Base-by-base conservation (phyloP, 2,113 vertebrate species). In the Lagopus muta region DNA sequence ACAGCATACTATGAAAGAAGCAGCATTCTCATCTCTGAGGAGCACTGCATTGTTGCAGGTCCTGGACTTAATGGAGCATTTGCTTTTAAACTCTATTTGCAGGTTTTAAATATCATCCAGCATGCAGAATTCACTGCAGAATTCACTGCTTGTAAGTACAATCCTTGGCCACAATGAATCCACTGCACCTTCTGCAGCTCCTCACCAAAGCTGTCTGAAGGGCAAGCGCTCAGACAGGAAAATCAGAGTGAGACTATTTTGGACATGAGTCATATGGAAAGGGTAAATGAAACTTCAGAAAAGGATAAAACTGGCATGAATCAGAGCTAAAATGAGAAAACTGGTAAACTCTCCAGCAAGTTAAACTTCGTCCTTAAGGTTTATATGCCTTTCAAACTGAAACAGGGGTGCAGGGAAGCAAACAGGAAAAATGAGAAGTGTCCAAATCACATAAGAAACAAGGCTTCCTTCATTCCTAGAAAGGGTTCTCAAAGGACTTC, bases 401-500 rank as follows among this genome's bases (percentile, higher is more conserved):
- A 93, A 55, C 36, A 82, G 27, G 36, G 25, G 36, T 80, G 60
- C 58, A 87, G 58, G 66, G 42, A 85, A 5, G 64, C 21, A 92
- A 93, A 87, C 14, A 88, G 42, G 85, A 93, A 93, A 86, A 90
- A 82, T 28, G 8, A 70, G 21, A 90, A 66, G 1, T 25, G 24
- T 58, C 92, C 78, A 94, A 80, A 86, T 86, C 60, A 83, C 60
- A 86, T 32, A 77, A n/a, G n/a, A n/a, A n/a, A 50, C 36, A 58
- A 85, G 69, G 55, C 19, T 91, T 92, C 69, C 69, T 88, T 82
- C 67, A 71, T 77, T 93, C 82, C 72, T 69, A 92, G 75, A 87
- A 69, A 80, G 34, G 60, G 17, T 45, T 94, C 67, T 88, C 87
- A 61, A 50, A 67, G 60, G 60, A 81, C 52, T 92, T 83, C 2